Conservation (phyloP, 2,797 vertebrate species). For the Odontamblyopus lacepedii region DNA sequence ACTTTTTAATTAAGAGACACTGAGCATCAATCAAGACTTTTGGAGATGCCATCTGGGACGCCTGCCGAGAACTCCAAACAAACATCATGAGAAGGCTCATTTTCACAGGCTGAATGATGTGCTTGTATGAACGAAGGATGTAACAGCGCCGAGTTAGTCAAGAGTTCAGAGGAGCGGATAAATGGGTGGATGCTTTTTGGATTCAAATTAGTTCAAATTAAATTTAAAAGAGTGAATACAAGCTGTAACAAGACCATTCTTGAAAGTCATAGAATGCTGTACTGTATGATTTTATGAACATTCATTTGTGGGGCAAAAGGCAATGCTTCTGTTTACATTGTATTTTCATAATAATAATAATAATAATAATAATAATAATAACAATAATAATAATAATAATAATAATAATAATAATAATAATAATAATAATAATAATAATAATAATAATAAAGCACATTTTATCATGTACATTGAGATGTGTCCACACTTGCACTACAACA, state of each 20-base stretch:
- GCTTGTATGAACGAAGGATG: constrained; percentile 23
- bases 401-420: no score
- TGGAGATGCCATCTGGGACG: constrained; percentile 77
- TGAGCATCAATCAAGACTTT: constrained; percentile 80
- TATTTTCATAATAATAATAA: no score
- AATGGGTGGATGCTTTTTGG: constrained; percentile 13
- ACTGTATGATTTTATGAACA: no score
- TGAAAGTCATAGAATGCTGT: no score
- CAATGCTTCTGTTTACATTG: no score
- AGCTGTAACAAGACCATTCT: background rate
- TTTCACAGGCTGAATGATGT: constrained; percentile 36
- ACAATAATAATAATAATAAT: no score
- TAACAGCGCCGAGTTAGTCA: constrained; percentile 42
- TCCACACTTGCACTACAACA: no score
- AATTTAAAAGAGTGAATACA: background rate
- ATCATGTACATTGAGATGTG: no score
- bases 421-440: no score
- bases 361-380: no score
- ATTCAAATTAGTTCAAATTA: background rate
- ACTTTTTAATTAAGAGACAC: constrained; percentile 82
- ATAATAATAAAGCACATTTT: no score
- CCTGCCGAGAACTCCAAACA: constrained; percentile 70
- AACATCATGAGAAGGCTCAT: constrained; percentile 69
- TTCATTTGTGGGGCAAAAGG: no score
- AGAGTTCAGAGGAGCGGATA: constrained; percentile 52